A percentile compares a stretch with the other conserved stretches of the same genome.
phyloP scores from a whole-genome alignment of 2,113 vertebrate genomes.

The Rhinolophus sinicus region DNA sequence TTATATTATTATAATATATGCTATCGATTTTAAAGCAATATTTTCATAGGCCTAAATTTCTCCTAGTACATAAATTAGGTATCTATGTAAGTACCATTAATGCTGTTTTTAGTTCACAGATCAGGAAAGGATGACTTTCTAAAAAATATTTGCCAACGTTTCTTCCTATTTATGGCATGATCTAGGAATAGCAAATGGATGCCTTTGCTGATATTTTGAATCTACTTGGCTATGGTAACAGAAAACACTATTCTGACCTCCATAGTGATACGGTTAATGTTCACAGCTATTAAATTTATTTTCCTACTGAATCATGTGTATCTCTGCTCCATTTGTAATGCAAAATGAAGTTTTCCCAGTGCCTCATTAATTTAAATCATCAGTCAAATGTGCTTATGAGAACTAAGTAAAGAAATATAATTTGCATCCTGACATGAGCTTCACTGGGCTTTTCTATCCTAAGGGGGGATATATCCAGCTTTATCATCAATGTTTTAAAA shows the following conservation, averaged over 20 bases:
- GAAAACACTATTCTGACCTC: constrained; percentile 14
- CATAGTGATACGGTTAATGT: background rate
- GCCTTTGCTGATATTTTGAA: background rate
- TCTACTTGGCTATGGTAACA: background rate
- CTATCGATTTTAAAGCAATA: background rate
- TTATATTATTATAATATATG: background rate
- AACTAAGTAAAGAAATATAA: constrained; percentile 48
- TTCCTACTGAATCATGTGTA: constrained; percentile 36
- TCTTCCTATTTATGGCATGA: background rate
- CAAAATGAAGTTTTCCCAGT: constrained; percentile 24
- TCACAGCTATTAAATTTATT: constrained; percentile 34
- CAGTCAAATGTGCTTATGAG: constrained; percentile 56
- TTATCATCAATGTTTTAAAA: background rate
- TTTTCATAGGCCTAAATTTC: background rate
- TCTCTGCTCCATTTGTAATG: constrained; percentile 48
- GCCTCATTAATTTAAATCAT: constrained; percentile 70
- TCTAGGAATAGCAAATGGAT: background rate
- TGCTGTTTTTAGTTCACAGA: background rate
- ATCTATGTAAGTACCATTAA: background rate
- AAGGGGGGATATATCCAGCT: background rate
- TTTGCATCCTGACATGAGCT: background rate
- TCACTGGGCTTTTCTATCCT: background rate
- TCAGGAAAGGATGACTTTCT: background rate
- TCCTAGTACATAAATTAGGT: background rate
- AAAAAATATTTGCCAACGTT: background rate